Base-by-base conservation (phyloP, 2,113 vertebrate species). In the Xyrauchen texanus region DNA sequence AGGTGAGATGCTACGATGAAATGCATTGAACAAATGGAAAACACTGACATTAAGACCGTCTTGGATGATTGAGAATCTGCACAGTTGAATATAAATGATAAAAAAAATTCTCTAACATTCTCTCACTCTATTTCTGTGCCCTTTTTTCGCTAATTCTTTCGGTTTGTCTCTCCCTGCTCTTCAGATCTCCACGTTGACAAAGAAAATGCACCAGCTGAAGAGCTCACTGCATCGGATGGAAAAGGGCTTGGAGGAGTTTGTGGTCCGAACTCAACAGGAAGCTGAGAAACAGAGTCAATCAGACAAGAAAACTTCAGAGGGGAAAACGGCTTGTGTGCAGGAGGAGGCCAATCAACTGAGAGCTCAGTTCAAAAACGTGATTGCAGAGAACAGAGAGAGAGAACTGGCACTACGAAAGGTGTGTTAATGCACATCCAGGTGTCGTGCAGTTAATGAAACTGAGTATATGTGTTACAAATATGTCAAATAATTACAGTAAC, bases 391-490 rank as follows among this genome's bases (percentile, higher is more conserved):
- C 81, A 86, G 85, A 13, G 83, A 92, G 64, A 13, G 58, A 0
- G 94, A 96, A 85, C 85, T 85, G 84, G 71, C 70, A 0, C 90
- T 96, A 53, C 89, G 92, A 61, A 93, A 94, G 93, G 96, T 98
- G 45, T 61, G 34, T 55, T 53, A 57, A 34, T 45, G 75, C 51
- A 12, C 16, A 47, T 16, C 6, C 1, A 10, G 4, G 11, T 9
- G 11, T 15, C 16, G 8, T 63, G 5, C 5, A 64, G 1, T 53
- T 4, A 52, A 94, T 96, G 3, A 55, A 11, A 55, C 5, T 5
- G 13, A n/a, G 2, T 5, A 15, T n/a, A 7, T 34, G 15, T 58
- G 12, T 15, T 15, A 11, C 15, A n/a, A 15, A 58, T 7, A 0
- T 7, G 3, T 58, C 13, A 58, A 58, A 58, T 58, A 58, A 13